These are phyloP conservation scores for Drosophila anomalipes DNA, from an alignment of 2,888 invertebrate species.

Conservation along the genomic window DNA sequence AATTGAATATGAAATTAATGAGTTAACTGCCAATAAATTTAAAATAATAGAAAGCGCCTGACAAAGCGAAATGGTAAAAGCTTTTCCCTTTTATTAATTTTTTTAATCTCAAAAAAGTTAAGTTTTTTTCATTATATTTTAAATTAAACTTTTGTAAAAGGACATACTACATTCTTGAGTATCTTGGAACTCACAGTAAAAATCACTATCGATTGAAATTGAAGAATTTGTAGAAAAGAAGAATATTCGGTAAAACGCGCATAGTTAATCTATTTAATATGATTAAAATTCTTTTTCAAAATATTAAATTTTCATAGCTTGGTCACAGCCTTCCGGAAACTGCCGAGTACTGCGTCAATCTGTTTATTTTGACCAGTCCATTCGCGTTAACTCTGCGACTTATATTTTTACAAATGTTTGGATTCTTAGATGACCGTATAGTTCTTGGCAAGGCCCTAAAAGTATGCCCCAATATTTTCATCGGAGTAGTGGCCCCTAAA, in stretches of 20 bases:
- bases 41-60: neutral
- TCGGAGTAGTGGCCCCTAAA: neutral
- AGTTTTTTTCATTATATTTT: neutral
- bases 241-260: neutral
- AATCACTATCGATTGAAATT: neutral
- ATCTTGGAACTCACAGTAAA: neutral
- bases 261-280: neutral
- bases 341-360: neutral
- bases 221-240: neutral
- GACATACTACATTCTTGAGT: neutral
- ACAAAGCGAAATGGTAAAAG: neutral
- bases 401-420: too few species aligned
- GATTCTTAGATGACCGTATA: too few species aligned
- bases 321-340: too few species aligned
- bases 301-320: neutral
- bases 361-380: neutral
- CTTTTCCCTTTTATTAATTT: neutral
- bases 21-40: neutral
- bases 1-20: slow-evolving; percentile 10
- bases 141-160: neutral
- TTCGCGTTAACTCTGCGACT: neutral
- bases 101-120: neutral
- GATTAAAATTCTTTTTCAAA: neutral
- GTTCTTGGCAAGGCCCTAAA: neutral
- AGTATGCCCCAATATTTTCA: neutral